Base-by-base conservation (phyloP, 2,113 vertebrate genomes). In the Cyrtonyx montezumae region DNA sequence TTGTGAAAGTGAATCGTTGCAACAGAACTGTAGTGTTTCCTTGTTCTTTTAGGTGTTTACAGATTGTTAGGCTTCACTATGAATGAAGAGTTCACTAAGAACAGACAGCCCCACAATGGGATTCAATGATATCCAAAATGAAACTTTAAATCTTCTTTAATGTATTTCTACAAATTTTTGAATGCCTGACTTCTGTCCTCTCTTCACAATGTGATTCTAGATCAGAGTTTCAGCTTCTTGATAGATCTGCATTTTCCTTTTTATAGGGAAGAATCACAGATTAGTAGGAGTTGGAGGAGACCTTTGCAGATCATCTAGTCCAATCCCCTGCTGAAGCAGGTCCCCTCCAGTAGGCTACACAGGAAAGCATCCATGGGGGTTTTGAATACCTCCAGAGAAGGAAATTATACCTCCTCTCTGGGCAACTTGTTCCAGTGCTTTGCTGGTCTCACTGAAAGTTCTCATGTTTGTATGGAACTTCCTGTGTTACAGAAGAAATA, bases 101-200 rank as follows among this genome's bases (percentile, higher is more conserved):
- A 20, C 30, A 73, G 11, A 45, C 26, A 74, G 58, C 34, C 45
- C 25, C 21, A 40, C 0, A 0, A 3, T 36, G 36, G 13, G 34
- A 69, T 48, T 65, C 70, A 78, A 8, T 30, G 48, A 53, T 6
- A n/a, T 7, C 5, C 34, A 36, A 82, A 68, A 8, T 32, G 3
- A 7, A 85, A 58, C 11, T 51, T 77, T 22, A 65, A 78, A 69
- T 49, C 20, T 49, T 85, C 19, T 32, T 66, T 45, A 93, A 55
- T 21, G 4, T 4, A 40, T 1, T 1, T 40, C 2, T 8, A 2
- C 0, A 14, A 36, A 55, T 55, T 34, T 34, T 13, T 63, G 40
- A 4, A 10, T 17, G 22, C 48, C 4, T 69, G 20, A 32, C 15
- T 49, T 79, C 15, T 36, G 14, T 26, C 8, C 4, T 37, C 6